These are phyloP conservation scores for Molanna angustata DNA, from an alignment of 2,888 invertebrate species.

Conservation along the genomic window DNA sequence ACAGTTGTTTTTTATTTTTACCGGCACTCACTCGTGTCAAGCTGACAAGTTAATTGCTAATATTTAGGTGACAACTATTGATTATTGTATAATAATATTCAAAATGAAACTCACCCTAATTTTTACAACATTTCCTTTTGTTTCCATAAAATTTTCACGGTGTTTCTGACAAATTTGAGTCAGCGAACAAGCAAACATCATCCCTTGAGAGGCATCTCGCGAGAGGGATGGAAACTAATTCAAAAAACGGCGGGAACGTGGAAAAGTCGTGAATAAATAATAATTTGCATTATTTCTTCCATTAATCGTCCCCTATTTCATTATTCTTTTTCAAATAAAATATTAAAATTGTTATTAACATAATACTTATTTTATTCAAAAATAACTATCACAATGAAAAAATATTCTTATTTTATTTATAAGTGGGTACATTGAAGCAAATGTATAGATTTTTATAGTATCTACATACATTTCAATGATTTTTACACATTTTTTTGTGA, in stretches of 20 bases:
- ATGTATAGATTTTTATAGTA: no score
- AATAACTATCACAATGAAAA: no score
- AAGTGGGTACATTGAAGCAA: no score
- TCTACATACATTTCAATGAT: no score
- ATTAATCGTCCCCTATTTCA: no score
- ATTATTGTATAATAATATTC: conserved; percentile 4
- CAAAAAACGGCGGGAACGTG: conserved; percentile 24
- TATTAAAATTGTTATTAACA: no score
- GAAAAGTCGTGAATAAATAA: neutral
- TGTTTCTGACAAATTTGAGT: conserved; percentile 28
- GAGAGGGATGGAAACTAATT: conserved; percentile 20
- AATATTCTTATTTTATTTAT: no score
- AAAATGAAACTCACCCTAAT: conserved; percentile 18
- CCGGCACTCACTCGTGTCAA: conserved; percentile 38
- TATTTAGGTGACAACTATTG: conserved; percentile 8
- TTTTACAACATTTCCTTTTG: conserved; percentile 29
- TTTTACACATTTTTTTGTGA: no score
- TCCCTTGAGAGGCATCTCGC: conserved; percentile 19
- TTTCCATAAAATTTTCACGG: conserved; percentile 26
- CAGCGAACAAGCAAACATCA: conserved; percentile 27
- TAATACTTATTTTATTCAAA: no score
- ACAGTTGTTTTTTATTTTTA: conserved; percentile 53
- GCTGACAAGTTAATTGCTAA: neutral
- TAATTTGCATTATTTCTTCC: no score
- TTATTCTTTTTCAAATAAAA: no score